A percentile compares a stretch with the other conserved stretches of the same genome.
phyloP scores from a whole-genome alignment of 2,888 invertebrate genomes.

The Drosophila crucigera region DNA sequence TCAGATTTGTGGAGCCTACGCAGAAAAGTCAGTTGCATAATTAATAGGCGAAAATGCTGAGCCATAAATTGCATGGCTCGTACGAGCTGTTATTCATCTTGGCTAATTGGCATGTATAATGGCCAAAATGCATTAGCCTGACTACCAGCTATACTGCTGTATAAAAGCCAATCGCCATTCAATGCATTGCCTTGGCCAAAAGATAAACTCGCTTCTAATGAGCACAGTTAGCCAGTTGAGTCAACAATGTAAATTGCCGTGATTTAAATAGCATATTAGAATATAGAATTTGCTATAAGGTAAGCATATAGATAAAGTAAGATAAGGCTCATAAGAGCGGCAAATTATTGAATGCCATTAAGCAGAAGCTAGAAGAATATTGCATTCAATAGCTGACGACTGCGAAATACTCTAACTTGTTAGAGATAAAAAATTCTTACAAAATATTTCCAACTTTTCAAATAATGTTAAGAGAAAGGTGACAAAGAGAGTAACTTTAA shows the following conservation, averaged over 20 bases:
- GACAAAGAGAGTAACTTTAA: not conserved
- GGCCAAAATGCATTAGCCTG: constrained; percentile 54
- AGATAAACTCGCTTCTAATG: constrained; percentile 35
- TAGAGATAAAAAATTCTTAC: not conserved
- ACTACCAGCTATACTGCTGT: constrained; percentile 7
- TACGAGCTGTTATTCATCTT: constrained; percentile 32
- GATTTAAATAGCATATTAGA: constrained; percentile 8
- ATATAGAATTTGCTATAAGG: constrained; percentile 1
- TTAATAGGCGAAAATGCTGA: constrained; percentile 58
- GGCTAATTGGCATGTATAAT: constrained; percentile 66
- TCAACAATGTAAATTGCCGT: constrained; percentile 54
- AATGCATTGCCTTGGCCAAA: constrained; percentile 29
- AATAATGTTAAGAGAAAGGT: not conserved
- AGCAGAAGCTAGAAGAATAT: not conserved
- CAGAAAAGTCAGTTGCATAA: constrained; percentile 44
- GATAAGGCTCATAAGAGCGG: constrained; percentile 32
- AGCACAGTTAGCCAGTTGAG: constrained; percentile 13
- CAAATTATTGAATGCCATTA: constrained; percentile 39
- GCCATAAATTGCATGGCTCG: constrained; percentile 52
- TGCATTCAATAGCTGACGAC: not conserved
- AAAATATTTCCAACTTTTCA: not conserved
- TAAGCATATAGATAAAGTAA: constrained; percentile 1
- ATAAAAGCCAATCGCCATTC: constrained; percentile 39
- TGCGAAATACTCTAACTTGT: not conserved
- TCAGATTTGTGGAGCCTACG: constrained; percentile 15